phyloP scores from a whole-genome alignment of 2,797 vertebrate species.

The Acrossocheilus wenchowensis region DNA sequence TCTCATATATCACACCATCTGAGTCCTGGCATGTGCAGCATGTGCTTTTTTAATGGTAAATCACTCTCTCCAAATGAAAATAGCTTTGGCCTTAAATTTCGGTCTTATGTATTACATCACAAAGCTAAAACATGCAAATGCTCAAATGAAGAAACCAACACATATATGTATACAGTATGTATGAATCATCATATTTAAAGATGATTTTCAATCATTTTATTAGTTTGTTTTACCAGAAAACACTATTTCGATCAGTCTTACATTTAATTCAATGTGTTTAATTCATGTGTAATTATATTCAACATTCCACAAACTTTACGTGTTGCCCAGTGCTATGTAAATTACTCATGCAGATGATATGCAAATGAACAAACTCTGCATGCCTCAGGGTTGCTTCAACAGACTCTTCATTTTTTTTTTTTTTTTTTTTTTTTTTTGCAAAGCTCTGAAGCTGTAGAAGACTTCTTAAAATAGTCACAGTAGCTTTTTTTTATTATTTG shows the following conservation, averaged over 20 bases:
- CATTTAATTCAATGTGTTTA: background rate
- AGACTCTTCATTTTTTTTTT: background rate
- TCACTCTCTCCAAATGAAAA: constrained; percentile 1
- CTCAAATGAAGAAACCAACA: background rate
- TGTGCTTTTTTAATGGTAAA: background rate
- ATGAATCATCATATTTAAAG: too few relatives aligned
- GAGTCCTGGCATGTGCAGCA: constrained; percentile 10
- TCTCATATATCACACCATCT: constrained; percentile 35
- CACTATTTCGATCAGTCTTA: background rate
- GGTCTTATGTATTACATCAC: background rate
- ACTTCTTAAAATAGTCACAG: background rate
- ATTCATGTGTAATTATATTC: background rate
- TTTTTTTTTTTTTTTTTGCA: background rate
- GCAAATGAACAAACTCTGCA: constrained; percentile 6
- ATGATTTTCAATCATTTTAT: background rate
- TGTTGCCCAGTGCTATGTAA: background rate
- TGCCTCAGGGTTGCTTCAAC: background rate
- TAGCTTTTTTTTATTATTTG: background rate
- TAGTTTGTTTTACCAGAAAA: background rate
- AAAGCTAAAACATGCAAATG: constrained; percentile 1
- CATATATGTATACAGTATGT: too few relatives aligned
- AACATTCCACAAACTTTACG: background rate
- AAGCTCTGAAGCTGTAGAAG: background rate
- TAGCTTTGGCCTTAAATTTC: background rate
- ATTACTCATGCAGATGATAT: constrained; percentile 12